Conservation (phyloP, 2,113 vertebrate genomes). For the Sylvia atricapilla region DNA sequence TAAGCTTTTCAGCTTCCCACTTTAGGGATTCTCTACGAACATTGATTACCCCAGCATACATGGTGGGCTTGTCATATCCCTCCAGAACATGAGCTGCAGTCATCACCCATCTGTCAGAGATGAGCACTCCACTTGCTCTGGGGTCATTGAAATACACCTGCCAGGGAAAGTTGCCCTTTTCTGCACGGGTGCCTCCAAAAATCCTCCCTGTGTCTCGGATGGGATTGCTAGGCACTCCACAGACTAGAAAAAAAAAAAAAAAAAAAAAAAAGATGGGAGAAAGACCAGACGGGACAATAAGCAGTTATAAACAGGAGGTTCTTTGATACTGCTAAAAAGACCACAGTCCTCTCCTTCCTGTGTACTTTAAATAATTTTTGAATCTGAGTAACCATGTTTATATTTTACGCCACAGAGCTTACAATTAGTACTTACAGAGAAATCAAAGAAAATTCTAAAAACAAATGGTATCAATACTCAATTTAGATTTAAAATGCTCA, state of each 20-base stretch:
- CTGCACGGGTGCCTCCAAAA: conserved; percentile 61
- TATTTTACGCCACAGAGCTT: neutral
- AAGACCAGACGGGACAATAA: neutral
- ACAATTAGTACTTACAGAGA: neutral
- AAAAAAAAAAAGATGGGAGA: neutral
- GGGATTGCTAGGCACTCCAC: conserved; percentile 62
- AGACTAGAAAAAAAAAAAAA: conserved; percentile 62
- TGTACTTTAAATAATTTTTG: neutral
- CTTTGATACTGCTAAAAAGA: neutral
- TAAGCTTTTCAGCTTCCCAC: neutral
- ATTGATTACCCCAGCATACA: conserved; percentile 63
- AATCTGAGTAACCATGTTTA: neutral
- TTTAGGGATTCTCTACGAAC: neutral
- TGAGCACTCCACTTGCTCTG: conserved; percentile 69
- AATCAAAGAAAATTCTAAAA: neutral
- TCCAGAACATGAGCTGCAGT: conserved; percentile 77
- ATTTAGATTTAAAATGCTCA: neutral
- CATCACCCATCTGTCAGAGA: conserved; percentile 79
- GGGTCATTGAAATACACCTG: conserved; percentile 64
- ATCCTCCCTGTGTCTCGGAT: conserved; percentile 36
- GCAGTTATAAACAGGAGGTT: neutral
- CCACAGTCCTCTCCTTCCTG: neutral
- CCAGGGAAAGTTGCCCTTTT: conserved; percentile 75
- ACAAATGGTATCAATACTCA: neutral
- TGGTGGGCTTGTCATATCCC: neutral